A percentile compares a stretch with the other conserved stretches of the same genome.
phyloP scores from a whole-genome alignment of 2,113 vertebrate species.

The Gymnorhina tibicen region DNA sequence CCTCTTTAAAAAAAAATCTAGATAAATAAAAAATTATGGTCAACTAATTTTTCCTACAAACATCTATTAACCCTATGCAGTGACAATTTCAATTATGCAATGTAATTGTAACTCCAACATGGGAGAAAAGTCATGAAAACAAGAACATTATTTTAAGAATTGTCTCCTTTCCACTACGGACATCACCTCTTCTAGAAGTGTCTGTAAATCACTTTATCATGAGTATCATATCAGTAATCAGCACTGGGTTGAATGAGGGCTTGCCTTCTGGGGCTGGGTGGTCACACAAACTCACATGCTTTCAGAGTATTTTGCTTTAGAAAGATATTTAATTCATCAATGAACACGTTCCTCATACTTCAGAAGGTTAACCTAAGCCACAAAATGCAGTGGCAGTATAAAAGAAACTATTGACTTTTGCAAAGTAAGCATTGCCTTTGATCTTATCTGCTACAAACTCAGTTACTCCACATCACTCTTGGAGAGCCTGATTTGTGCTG shows the following conservation, averaged over 20 bases:
- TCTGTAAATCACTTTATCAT: neutral
- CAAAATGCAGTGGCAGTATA: neutral
- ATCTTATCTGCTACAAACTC: neutral
- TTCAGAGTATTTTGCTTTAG: neutral
- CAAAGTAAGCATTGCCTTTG: neutral
- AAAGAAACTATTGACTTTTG: neutral
- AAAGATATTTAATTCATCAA: neutral
- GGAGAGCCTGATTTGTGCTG: neutral
- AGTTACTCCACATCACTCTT: neutral
- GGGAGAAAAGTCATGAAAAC: neutral
- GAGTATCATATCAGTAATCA: neutral
- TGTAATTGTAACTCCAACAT: neutral
- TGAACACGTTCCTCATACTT: neutral
- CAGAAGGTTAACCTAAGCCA: neutral
- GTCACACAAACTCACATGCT: neutral
- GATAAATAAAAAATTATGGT: neutral
- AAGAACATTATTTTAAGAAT: neutral
- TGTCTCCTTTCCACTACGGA: neutral
- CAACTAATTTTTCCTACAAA: neutral
- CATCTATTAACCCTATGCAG: neutral
- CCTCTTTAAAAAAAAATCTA: neutral
- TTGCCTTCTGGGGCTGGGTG: neutral
- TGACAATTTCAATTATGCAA: neutral
- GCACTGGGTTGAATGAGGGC: neutral
- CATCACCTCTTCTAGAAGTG: neutral